Conservation (phyloP, 92 coral and sea anemone genomes). For the Bergia sp. region DNA sequence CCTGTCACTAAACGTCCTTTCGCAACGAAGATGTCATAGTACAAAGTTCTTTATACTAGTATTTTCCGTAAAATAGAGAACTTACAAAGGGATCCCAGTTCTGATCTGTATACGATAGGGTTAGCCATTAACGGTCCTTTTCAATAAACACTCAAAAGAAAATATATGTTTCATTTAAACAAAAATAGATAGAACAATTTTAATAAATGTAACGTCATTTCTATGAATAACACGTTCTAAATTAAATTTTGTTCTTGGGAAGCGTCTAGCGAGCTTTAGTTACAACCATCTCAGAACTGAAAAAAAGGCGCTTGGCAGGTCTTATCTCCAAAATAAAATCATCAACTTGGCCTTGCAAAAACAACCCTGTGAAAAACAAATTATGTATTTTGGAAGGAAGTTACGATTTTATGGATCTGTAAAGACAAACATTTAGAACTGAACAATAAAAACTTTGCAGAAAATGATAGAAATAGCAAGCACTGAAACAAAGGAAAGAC, state of each 20-base stretch:
- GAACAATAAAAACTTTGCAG: too few species aligned
- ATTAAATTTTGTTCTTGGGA: neutral
- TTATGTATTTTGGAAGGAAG: neutral
- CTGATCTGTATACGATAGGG: neutral
- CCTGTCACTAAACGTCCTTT: too few species aligned
- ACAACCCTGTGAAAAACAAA: neutral
- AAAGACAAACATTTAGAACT: neutral
- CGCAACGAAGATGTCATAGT: neutral
- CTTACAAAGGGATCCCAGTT: neutral
- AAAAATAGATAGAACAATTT: neutral
- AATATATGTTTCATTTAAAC: too few species aligned
- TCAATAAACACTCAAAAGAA: too few species aligned
- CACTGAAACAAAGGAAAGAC: too few species aligned
- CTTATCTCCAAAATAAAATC: neutral
- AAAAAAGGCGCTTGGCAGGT: neutral
- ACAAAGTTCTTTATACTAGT: neutral
- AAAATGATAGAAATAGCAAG: neutral
- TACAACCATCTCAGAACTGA: neutral
- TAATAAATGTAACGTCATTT: too few species aligned
- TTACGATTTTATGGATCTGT: neutral
- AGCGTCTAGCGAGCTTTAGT: neutral
- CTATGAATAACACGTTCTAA: neutral
- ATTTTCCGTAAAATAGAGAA: neutral
- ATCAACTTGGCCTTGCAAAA: neutral
- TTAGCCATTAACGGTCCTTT: neutral